phyloP scores from a whole-genome alignment of 2,113 vertebrate genomes.

The Excalfactoria chinensis region DNA sequence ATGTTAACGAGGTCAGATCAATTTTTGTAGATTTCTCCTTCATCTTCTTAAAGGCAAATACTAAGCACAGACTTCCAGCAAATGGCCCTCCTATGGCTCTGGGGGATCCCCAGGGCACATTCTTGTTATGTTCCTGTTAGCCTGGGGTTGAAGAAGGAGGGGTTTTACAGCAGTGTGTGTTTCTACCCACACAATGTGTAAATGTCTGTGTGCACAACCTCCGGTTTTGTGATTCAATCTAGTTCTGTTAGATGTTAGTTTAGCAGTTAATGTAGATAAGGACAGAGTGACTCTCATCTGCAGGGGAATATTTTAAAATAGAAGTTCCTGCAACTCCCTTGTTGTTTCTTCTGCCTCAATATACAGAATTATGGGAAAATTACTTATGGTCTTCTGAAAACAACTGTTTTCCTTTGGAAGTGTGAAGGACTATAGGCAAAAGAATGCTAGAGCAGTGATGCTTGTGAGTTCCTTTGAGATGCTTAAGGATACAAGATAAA shows the following conservation, averaged over 20 bases:
- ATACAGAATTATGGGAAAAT: neutral
- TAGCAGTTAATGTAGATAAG: neutral
- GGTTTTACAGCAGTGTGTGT: accelerated
- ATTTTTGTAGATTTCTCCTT: slow-evolving; percentile 21
- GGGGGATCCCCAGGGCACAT: neutral
- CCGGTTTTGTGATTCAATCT: accelerated
- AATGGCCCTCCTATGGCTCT: neutral
- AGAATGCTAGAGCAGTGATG: neutral
- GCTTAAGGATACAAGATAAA: neutral
- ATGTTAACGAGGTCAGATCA: neutral
- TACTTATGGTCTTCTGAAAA: neutral
- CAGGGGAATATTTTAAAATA: neutral
- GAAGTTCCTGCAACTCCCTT: neutral
- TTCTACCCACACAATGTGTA: accelerated
- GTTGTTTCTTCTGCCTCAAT: neutral
- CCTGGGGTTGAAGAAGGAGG: neutral
- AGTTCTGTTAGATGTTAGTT: neutral
- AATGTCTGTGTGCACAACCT: accelerated
- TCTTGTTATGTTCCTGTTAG: neutral
- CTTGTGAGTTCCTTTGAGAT: neutral
- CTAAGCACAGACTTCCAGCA: neutral
- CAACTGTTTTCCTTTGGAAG: neutral
- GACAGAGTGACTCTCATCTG: accelerated
- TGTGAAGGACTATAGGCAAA: neutral
- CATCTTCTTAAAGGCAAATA: neutral